These are phyloP conservation scores for Pristionchus maxplancki DNA, from an alignment of 2,888 invertebrate genomes.

Conservation along the genomic window DNA sequence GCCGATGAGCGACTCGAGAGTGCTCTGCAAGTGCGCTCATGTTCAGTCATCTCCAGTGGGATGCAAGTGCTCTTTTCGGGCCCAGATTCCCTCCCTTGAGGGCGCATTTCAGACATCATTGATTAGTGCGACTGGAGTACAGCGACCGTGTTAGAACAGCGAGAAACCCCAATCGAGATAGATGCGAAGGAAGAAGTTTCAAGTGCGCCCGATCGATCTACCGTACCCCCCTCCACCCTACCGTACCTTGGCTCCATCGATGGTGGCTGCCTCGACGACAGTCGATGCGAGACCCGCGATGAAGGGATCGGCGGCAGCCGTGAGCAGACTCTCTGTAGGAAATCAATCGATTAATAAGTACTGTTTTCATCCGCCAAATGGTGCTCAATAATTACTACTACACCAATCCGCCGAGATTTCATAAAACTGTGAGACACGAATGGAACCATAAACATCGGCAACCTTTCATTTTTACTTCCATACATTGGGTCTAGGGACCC, in stretches of 20 bases:
- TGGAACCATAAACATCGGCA: too few relatives aligned
- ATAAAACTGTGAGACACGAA: neutral
- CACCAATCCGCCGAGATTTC: neutral
- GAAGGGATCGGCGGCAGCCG: constrained; percentile 42
- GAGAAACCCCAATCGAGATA: neutral
- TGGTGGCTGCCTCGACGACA: constrained; percentile 47
- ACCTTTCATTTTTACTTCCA: too few relatives aligned
- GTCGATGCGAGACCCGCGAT: constrained; percentile 51
- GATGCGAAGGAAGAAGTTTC: neutral
- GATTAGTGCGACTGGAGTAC: neutral
- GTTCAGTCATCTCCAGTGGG: neutral
- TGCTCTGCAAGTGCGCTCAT: constrained; percentile 26
- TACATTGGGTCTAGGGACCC: too few relatives aligned
- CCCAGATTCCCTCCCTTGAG: neutral
- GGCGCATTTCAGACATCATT: neutral
- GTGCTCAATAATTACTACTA: neutral
- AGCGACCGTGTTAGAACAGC: neutral
- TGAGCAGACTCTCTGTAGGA: constrained; percentile 28
- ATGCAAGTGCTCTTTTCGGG: neutral
- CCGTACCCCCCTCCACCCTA: neutral
- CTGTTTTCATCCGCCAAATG: neutral
- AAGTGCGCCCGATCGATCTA: neutral
- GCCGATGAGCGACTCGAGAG: constrained; percentile 38
- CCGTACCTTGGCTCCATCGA: constrained; percentile 51
- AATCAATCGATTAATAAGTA: neutral